Percentiles rank a stretch among this genome's conserved stretches.
Conservation (phyloP, 2,113 vertebrate genomes). For the Chionomys nivalis region DNA sequence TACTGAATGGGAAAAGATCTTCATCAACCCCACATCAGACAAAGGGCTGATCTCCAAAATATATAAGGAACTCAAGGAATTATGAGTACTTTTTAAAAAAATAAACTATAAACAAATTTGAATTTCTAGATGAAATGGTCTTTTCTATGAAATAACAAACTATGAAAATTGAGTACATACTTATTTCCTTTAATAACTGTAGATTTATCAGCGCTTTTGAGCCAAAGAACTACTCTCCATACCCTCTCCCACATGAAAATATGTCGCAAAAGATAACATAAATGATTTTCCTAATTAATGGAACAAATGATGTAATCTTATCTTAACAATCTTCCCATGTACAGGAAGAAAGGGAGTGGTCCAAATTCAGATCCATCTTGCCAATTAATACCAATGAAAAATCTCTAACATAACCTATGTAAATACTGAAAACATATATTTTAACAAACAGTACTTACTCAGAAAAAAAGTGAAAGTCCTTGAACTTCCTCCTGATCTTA, state of each 20-base stretch:
- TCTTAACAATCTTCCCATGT: neutral
- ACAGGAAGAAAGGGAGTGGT: neutral
- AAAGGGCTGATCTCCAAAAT: no score
- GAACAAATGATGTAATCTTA: neutral
- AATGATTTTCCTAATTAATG: conserved; percentile 28
- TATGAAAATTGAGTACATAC: conserved; percentile 21
- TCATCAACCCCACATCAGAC: no score
- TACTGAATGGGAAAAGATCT: no score
- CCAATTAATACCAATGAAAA: conserved; percentile 34
- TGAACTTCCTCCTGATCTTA: neutral
- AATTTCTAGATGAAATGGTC: conserved; percentile 41
- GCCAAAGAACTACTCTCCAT: neutral
- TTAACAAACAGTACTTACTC: neutral
- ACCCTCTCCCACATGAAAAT: neutral
- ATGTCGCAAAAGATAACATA: neutral
- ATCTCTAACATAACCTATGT: neutral
- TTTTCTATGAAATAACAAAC: conserved; percentile 43
- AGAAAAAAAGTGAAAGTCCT: neutral
- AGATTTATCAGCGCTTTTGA: conserved; percentile 1
- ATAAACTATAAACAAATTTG: conserved; percentile 13
- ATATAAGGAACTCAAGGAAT: no score
- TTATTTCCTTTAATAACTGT: conserved; percentile 29
- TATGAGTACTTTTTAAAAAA: neutral
- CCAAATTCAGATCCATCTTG: conserved; percentile 28
- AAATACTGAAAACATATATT: neutral